A percentile compares a stretch with the other conserved stretches of the same genome.
phyloP scores from a whole-genome alignment of 53 echinoderm and acorn worm genomes.

The Patiria pectinifera region DNA sequence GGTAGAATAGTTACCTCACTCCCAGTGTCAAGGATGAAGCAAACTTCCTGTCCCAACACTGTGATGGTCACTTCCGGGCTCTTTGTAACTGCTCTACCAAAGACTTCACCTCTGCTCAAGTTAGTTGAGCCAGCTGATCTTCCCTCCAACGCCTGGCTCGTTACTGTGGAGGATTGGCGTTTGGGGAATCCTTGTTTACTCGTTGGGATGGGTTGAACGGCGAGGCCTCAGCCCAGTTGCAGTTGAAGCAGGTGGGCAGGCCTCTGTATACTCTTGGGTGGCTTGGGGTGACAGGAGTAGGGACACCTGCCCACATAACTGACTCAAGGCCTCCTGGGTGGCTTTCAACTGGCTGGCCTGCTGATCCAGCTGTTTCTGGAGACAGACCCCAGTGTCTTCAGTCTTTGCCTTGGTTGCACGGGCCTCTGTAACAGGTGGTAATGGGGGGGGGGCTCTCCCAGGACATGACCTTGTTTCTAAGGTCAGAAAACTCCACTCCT shows the following conservation, averaged over 20 bases:
- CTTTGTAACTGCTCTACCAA: slow-evolving; percentile 41
- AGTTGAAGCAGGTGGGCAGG: slow-evolving; percentile 24
- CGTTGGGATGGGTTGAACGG: background rate
- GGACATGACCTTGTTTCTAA: slow-evolving; percentile 15
- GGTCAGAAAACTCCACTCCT: background rate
- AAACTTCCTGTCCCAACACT: background rate
- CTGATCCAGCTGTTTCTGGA: slow-evolving; percentile 36
- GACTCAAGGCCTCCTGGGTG: slow-evolving; percentile 21
- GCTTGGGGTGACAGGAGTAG: slow-evolving; percentile 7
- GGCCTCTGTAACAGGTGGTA: background rate
- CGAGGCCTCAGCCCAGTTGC: background rate
- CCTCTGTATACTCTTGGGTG: background rate
- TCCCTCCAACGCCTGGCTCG: slow-evolving; percentile 45
- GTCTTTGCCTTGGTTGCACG: background rate
- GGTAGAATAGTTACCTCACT: slow-evolving; percentile 28
- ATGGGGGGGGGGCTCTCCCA: slow-evolving; percentile 18
- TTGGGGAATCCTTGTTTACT: background rate
- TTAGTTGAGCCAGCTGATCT: background rate
- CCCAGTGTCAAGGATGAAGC: slow-evolving; percentile 38
- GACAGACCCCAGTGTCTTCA: background rate
- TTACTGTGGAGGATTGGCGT: slow-evolving; percentile 31
- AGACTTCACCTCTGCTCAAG: background rate
- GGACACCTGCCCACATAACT: slow-evolving; percentile 16
- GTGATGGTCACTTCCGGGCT: slow-evolving; percentile 22
- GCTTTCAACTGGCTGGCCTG: slow-evolving; percentile 35